Conservation (phyloP, 2,888 invertebrate genomes). For the Acholoe squamosa region DNA sequence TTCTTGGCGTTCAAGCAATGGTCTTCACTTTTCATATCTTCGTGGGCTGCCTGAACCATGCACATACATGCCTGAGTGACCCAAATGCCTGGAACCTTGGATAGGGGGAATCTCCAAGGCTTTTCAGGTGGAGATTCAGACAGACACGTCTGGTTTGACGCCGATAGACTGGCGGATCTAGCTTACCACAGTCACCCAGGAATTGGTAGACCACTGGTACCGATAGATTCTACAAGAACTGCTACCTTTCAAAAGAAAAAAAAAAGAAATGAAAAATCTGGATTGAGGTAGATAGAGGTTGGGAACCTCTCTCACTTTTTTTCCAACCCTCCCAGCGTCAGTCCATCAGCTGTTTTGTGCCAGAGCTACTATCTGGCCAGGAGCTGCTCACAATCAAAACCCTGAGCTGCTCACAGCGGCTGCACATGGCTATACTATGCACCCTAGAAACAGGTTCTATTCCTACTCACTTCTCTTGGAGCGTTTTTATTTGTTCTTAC, state of each 20-base stretch:
- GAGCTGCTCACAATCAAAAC: slow-evolving; percentile 15
- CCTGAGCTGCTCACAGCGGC: background rate
- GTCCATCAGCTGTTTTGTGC: background rate
- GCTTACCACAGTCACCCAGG: background rate
- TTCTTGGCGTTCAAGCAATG: no score
- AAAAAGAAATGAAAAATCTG: no score
- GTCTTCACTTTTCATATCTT: no score
- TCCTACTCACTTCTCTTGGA: background rate
- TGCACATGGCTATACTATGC: background rate
- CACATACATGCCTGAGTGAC: no score
- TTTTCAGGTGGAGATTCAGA: background rate
- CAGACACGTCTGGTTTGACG: background rate
- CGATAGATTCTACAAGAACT: background rate
- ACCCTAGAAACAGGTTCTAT: slow-evolving; percentile 6
- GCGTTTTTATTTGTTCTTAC: no score
- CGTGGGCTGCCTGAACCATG: no score
- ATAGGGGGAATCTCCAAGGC: no score
- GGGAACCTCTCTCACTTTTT: background rate
- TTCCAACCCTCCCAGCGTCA: background rate
- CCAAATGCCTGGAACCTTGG: no score
- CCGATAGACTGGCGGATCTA: background rate
- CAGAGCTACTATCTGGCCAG: background rate
- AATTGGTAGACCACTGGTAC: background rate
- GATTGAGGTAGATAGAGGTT: no score
- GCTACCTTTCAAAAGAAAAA: background rate